Base-by-base conservation (phyloP, 2,797 vertebrate species). In the Scolopax bukidnonensis region DNA sequence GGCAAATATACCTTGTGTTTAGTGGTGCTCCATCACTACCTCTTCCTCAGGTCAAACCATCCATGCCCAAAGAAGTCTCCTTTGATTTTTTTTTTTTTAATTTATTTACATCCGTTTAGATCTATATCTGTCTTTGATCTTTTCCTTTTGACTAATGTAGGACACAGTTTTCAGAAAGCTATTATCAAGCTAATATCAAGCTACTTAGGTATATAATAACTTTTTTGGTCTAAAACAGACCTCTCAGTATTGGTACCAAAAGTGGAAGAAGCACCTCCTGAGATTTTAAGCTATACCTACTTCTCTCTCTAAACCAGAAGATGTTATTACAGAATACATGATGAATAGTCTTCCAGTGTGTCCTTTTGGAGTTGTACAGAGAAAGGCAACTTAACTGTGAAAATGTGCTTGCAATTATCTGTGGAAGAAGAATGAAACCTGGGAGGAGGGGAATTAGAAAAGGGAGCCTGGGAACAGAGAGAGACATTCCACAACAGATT, bases 401-500 rank as follows among this genome's bases (percentile, higher is more conserved):
- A 97, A 97, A 97, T 93, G 92, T 96, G 97, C 90, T 97, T 94
- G 89, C 81, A 97, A 96, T 97, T 96, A 96, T 96, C 90, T 89
- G 63, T 56, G 78, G 85, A 81, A 87, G 90, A 97, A 96, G 95
- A 97, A 96, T 82, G 92, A 97, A 96, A 97, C 95, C 96, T 96
- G 95, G 96, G 96, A 96, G 95, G 90, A 95, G 92, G 92, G 95
- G 84, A 94, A 93, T 60, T 89, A 36, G 10, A 83, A 69, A 87
- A 96, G 65, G 87, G 78, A 95, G 94, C 95, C 92, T 96, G 96
- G 96, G 95, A 96, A 97, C 94, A 91, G 92, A 89, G 95, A 91
- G 85, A 96, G 86, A 90, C 85, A 96, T 96, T 96, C 94, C 94
- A 95, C 73, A 94, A 94, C 82, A 90, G 79, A 95, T 79, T 92